These are phyloP conservation scores for Simalia tracyae DNA, from an alignment of 2,797 vertebrate genomes.

Conservation along the genomic window DNA sequence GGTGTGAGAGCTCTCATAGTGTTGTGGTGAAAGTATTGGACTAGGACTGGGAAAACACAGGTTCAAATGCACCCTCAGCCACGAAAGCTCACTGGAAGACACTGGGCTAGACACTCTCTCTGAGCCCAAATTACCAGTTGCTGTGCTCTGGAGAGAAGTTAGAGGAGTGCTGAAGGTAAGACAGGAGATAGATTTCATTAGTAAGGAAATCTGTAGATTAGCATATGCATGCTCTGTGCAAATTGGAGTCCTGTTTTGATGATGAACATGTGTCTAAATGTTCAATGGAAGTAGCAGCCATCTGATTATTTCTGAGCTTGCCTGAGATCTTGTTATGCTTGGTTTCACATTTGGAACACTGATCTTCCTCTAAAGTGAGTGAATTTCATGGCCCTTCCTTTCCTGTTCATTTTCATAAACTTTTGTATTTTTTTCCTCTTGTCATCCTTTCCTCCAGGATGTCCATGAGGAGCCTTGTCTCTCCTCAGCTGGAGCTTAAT, in stretches of 20 bases:
- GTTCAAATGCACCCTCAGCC: neutral
- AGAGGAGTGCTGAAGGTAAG: neutral
- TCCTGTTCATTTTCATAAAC: neutral
- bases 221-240: neutral
- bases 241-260: neutral
- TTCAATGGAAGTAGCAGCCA: neutral
- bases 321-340: neutral
- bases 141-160: neutral
- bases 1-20: neutral
- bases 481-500: conserved; percentile 78
- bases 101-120: neutral
- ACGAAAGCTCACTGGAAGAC: neutral
- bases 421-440: neutral
- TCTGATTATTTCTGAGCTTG: neutral
- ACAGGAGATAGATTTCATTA: neutral
- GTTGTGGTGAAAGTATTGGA: neutral
- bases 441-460: conserved; percentile 75
- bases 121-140: neutral
- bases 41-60: neutral
- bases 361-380: neutral
- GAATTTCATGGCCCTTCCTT: neutral
- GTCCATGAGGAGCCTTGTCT: conserved; percentile 88
- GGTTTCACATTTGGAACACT: neutral
- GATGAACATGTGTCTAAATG: neutral
- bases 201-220: neutral